phyloP scores from a whole-genome alignment of 2,797 vertebrate genomes.

The Garrulus glandarius region DNA sequence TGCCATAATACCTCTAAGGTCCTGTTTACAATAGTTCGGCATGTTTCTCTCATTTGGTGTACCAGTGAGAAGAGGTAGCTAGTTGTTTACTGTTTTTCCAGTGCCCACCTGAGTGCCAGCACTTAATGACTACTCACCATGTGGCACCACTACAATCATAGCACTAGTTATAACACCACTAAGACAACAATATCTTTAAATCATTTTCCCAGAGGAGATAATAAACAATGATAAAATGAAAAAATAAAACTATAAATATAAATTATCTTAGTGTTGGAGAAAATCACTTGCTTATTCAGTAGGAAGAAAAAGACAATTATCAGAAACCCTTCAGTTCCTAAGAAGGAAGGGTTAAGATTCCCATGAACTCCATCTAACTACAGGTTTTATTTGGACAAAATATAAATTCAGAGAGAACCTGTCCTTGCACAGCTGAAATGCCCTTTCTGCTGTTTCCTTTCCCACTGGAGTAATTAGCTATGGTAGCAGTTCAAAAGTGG shows the following conservation, averaged over 20 bases:
- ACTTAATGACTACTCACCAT: background rate
- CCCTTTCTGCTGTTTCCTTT: constrained; percentile 27
- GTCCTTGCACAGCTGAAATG: constrained; percentile 29
- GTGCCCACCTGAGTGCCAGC: background rate
- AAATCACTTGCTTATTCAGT: background rate
- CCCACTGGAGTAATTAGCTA: constrained; percentile 50
- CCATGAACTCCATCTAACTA: background rate
- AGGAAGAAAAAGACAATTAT: background rate
- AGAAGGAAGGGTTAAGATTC: constrained; percentile 17
- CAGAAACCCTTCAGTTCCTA: background rate
- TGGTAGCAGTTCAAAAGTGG: constrained; percentile 35
- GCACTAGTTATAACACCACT: background rate
- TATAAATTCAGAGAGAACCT: constrained; percentile 17
- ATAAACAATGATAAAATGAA: background rate
- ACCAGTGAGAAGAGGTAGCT: background rate
- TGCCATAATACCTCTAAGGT: background rate
- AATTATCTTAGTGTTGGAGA: background rate
- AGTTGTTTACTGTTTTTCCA: background rate
- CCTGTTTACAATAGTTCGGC: background rate
- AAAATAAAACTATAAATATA: background rate
- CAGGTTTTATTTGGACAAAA: constrained; percentile 26
- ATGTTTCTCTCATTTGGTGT: background rate
- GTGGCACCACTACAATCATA: background rate
- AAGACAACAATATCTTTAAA: background rate
- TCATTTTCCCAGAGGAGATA: background rate